Evolutionary conservation across 2,888 invertebrate species (phyloP), one percentile per base, ranked within the genome.

Genomic region (Drosophila multiciliata): DNA sequence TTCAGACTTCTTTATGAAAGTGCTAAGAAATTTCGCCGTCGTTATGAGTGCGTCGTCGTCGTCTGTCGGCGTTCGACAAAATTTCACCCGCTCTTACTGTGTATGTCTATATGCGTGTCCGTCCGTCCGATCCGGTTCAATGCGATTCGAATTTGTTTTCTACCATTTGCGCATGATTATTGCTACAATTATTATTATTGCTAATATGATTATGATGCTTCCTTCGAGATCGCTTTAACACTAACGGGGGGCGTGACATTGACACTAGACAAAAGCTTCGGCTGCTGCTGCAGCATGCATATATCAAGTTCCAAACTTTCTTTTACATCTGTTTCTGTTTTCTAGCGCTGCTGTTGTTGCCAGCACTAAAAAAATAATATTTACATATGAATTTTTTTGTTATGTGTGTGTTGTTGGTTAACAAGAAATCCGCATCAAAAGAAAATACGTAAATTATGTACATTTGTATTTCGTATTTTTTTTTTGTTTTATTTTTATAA

Each of bases 11-110:
- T 78, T 80, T 73, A 78, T 70, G 86, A 84, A 84, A 86, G 87
- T 83, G 78, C 81, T 79, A 67, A 83, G 82, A 79, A 89, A 89
- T 89, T 86, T 85, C 89, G 84, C 83, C 71, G 66, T 17, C 59
- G 60, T 64, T 60, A 36, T 29, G 26, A n/a, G 35, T 48, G n/a
- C 26, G 60, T 71, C 63, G 80, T 74, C 80, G 72, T 63, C 68
- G 61, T 62, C 62, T 66, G 49, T 62, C 55, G 61, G 36, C 54
- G 17, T 26, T n/a, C 11, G 67, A 78, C 68, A 73, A 85, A 88
- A 83, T 85, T 85, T 88, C 87, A 86, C 89, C 66, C 66, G 76
- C 67, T 23, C 61, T 45, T 45, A 45, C 42, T 58, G 55, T 64
- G 61, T 54, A 48, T 63, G 53, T 42, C 45, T 62, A 52, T 50